Evolutionary conservation across 2,888 invertebrate genomes (phyloP), one percentile per base, ranked within the genome.

Genomic region (Dilophus febrilis): DNA sequence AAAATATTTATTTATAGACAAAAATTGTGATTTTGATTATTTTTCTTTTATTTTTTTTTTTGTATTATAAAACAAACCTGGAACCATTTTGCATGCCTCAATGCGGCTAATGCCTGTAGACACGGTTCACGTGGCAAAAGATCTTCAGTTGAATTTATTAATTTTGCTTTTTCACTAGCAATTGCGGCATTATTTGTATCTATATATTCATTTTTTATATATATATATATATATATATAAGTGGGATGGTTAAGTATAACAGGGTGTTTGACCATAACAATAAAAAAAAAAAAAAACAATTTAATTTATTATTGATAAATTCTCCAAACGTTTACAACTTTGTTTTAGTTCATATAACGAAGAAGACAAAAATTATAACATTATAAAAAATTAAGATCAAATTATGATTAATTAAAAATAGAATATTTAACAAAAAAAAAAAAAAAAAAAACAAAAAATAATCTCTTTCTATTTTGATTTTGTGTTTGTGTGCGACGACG

Each of bases 71-170:
- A 48, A 50, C 50, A 77, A 74, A 92, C 92, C 90, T 97, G 95
- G 84, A 97, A 98, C 95, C 97, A 98, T 78, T 98, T 98, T 75
- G 95, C 91, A 81, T 94, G 95, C 74, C 98, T 88, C 71, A 98
- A 84, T 71, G 91, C 90, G 73, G 97, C 95, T 74, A 98, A 84
- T 74, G 97, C 95, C 78, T 92, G 85, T 75, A 98, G 85, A 81
- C 97, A 97, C 75, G 92, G 92, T 75, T 90, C 87, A 75, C 90
- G 88, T 78, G 92, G 88, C 72, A 97, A 84, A 67, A 90, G 83
- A 73, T 94, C 94, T 71, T 79, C 72, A 63, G 68, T 67, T 65
- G 69, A 50, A 44, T 49, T 48, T 38, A 50, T 49, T 37, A 44
- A 35, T 42, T 78, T 74, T 77, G 77, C 72, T 77, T 77, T 70